Conservation (phyloP, 2,113 vertebrate species). For the Oriolus oriolus region DNA sequence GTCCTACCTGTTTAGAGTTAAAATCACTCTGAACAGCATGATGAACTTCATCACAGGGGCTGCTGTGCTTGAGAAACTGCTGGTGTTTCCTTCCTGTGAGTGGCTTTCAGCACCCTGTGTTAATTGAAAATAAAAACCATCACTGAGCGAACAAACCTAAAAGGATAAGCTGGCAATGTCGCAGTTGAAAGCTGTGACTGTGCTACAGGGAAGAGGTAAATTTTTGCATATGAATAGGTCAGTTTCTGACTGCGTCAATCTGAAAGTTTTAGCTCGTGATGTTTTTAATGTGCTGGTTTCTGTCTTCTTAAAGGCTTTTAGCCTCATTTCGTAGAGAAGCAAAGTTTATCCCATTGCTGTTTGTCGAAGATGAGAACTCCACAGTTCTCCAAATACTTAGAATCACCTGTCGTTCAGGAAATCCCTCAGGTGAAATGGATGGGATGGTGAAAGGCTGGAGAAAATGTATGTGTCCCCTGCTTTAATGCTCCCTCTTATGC, state of each 20-base stretch:
- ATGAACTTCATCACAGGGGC: not conserved
- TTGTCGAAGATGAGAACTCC: not conserved
- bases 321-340: not conserved
- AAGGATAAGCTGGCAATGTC: not conserved
- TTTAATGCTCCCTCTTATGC: not conserved
- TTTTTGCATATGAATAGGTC: not conserved
- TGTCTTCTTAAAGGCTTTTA: not conserved
- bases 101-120: not conserved
- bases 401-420: not conserved
- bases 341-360: not conserved
- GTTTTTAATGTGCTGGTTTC: not conserved
- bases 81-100: not conserved
- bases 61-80: not conserved
- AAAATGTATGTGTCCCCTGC: not conserved
- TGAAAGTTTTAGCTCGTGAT: not conserved
- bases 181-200: not conserved
- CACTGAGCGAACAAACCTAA: not conserved
- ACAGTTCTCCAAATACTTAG: not conserved
- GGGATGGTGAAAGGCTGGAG: not conserved
- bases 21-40: rapidly evolving
- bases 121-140: not conserved
- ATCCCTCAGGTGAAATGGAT: not conserved
- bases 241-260: not conserved
- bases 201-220: not conserved
- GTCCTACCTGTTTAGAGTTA: not conserved